Conservation (phyloP, 2,888 invertebrate genomes). For the Drosophila kokeensis region DNA sequence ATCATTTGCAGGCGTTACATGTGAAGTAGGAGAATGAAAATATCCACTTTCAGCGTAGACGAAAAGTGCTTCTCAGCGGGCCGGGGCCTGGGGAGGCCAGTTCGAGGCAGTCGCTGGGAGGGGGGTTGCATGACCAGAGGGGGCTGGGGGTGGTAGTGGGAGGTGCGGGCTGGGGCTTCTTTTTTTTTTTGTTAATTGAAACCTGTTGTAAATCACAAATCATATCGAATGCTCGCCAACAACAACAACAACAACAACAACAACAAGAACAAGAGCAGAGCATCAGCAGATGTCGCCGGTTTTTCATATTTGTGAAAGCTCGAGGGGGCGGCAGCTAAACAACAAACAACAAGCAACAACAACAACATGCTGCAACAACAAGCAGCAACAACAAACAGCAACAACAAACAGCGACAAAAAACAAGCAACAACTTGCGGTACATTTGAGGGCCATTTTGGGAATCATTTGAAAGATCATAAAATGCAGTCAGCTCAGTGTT, state of each 20-base stretch:
- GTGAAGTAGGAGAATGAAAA: not conserved
- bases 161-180: constrained; percentile 21
- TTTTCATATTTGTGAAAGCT: constrained; percentile 62
- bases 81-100: not conserved
- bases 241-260: constrained; percentile 36
- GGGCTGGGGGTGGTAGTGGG: not conserved
- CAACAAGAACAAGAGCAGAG: constrained; percentile 28
- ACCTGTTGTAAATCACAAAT: constrained; percentile 81
- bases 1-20: not conserved
- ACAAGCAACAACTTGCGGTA: constrained; percentile 33
- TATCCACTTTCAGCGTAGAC: not conserved
- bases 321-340: constrained; percentile 16
- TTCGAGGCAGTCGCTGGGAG: not conserved
- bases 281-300: constrained; percentile 67
- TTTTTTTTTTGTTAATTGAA: constrained; percentile 71
- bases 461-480: constrained; percentile 16
- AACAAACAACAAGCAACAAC: not conserved
- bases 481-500: constrained; percentile 8
- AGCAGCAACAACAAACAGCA: not conserved
- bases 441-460: constrained; percentile 35
- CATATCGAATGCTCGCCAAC: constrained; percentile 60
- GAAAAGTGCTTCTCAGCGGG: not conserved
- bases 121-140: not conserved
- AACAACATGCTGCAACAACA: constrained; percentile 6
- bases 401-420: not conserved